Base-by-base conservation (phyloP, 2,113 vertebrate species). In the Lasiurus cinereus region DNA sequence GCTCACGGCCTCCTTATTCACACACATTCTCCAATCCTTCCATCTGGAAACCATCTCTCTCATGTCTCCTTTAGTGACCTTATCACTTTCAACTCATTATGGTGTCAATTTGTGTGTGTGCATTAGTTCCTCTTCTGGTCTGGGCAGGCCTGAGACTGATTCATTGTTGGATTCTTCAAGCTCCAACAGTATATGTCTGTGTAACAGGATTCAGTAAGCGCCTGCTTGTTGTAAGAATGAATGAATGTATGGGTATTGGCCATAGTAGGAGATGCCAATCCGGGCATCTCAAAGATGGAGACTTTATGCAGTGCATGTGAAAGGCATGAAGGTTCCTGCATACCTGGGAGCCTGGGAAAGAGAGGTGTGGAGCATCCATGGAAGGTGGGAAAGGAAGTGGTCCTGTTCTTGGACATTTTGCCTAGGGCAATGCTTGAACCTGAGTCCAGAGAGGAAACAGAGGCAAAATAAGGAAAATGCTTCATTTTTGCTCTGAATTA, bases 401-500 rank as follows among this genome's bases (percentile, higher is more conserved):
- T 48, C 29, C 22, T 76, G 4, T 64, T 64, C 16, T 78, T 56
- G 33, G 43, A 29, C 6, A 22, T 86, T 84, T 90, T 91, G 2
- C 21, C 3, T 21, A 64, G 64, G 43, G 27, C 7, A 64, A 89
- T n/a, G 19, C 31, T 70, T 79, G 50, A 74, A 70, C 15, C 12
- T 91, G 59, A 86, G 22, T 70, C 21, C 74, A 94, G 33, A 90
- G 54, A 73, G 59, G 36, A 76, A 92, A 36, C 6, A 48, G 33
- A 94, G 54, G 19, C 8, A 74, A 66, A 96, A 36, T 36, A 95
- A 93, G 2, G 29, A 91, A 54, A 92, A 24, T 10, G 62, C 4
- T 46, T 48, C 24, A 27, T 79, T 62, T 72, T 74, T 62, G 31
- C n/a, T 88, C 29, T 27, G 3, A 72, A 27, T 83, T 86, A 39